phyloP scores from a whole-genome alignment of 2,113 vertebrate species.

The Ptilonorhynchus violaceus region DNA sequence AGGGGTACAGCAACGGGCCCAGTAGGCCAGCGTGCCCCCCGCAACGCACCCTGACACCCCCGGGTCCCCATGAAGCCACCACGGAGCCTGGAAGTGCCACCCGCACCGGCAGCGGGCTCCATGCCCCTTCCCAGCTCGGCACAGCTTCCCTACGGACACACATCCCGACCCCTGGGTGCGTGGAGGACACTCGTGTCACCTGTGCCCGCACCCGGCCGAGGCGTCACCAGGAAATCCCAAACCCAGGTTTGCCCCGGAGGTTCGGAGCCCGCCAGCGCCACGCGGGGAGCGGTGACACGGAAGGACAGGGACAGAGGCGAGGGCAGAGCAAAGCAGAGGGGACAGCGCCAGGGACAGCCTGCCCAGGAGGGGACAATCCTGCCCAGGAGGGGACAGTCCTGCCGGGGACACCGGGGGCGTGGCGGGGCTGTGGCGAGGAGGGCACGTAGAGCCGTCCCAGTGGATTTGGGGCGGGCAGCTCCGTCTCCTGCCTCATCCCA shows the following conservation, averaged over 20 bases:
- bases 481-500: not conserved
- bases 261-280: not conserved
- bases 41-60: rapidly evolving
- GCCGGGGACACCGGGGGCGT: not conserved
- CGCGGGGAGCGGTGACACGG: rapidly evolving
- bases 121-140: not conserved
- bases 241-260: rapidly evolving
- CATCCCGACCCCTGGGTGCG: not conserved
- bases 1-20: not conserved
- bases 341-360: not conserved
- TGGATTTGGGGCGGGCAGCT: not conserved
- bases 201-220: not conserved
- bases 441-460: not conserved
- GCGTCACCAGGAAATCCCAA: not conserved
- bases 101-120: rapidly evolving
- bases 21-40: rapidly evolving
- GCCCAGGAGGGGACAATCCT: not conserved
- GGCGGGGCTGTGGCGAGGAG: not conserved
- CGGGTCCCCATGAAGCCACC: not conserved
- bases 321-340: slow-evolving; percentile 30
- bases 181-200: not conserved
- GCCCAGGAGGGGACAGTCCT: not conserved
- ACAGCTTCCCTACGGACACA: rapidly evolving
- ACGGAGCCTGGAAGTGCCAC: not conserved
- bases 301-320: not conserved